A percentile compares a stretch with the other conserved stretches of the same genome.
These are phyloP conservation scores for Mycalesis mineus DNA, from an alignment of 2,888 invertebrate species.

Conservation along the genomic window DNA sequence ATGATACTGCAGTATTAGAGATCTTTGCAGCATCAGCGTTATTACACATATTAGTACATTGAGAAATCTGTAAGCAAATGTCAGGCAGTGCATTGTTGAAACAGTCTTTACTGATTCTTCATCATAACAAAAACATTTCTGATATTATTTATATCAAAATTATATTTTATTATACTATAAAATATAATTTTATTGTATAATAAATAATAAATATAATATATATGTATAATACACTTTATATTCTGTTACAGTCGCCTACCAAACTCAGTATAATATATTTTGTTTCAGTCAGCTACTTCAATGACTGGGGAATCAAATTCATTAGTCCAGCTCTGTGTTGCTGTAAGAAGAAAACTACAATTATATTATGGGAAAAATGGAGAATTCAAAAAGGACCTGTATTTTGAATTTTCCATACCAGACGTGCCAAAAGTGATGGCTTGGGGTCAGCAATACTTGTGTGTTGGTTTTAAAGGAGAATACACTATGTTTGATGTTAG, in stretches of 20 bases:
- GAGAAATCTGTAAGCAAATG: no score
- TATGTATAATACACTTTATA: neutral
- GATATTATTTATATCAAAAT: no score
- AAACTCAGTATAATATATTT: no score
- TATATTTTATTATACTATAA: no score
- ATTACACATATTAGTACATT: no score
- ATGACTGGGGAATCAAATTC: slow-evolving; percentile 85
- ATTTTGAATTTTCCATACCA: slow-evolving; percentile 84
- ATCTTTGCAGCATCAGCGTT: no score
- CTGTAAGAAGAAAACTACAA: slow-evolving; percentile 89
- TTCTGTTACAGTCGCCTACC: no score
- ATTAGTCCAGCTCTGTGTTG: slow-evolving; percentile 91
- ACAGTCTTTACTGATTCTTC: no score
- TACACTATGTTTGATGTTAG: slow-evolving; percentile 85
- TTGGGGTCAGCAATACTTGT: slow-evolving; percentile 91
- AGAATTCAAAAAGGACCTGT: slow-evolving; percentile 83
- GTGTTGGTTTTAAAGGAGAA: slow-evolving; percentile 91
- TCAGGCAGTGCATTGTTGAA: no score
- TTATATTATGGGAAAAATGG: slow-evolving; percentile 93
- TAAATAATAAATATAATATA: neutral
- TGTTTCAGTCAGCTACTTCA: slow-evolving; percentile 61
- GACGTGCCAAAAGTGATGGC: slow-evolving; percentile 89
- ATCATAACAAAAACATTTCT: no score
- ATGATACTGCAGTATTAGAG: no score
- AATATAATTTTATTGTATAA: no score